A percentile compares a stretch with the other conserved stretches of the same genome.
These are phyloP conservation scores for Xestia xanthographa DNA, from an alignment of 2,888 invertebrate genomes.

Conservation along the genomic window DNA sequence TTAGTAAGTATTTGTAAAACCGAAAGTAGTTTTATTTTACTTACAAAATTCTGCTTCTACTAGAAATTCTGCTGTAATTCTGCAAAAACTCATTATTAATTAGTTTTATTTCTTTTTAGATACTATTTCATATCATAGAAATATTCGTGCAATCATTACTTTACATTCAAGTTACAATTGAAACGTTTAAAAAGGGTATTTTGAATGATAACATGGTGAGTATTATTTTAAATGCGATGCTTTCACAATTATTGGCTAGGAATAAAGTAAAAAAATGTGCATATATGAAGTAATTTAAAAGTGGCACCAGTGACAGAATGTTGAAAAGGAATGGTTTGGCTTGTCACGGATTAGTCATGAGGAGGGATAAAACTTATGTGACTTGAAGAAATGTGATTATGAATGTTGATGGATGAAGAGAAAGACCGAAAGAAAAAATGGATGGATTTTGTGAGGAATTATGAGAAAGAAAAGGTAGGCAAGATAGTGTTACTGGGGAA, in stretches of 20 bases:
- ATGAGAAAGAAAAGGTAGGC: neutral
- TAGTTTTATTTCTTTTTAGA: slow-evolving; percentile 9
- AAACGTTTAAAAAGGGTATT: slow-evolving; percentile 6
- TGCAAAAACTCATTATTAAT: neutral
- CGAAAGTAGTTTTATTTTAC: too few species aligned
- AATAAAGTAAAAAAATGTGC: neutral
- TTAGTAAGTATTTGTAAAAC: slow-evolving; percentile 24
- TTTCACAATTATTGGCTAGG: neutral
- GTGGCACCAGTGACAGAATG: neutral
- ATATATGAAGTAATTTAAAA: neutral
- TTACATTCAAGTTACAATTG: slow-evolving; percentile 27
- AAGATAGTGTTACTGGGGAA: neutral
- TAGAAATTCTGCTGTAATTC: neutral
- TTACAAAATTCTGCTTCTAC: neutral
- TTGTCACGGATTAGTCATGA: neutral
- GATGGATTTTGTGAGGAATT: neutral
- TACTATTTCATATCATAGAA: slow-evolving; percentile 3
- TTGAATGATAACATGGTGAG: neutral
- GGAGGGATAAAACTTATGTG: neutral
- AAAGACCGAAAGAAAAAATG: too few species aligned
- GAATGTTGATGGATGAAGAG: neutral
- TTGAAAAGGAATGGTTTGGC: neutral
- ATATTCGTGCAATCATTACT: neutral
- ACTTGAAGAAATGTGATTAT: neutral
- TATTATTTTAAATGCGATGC: neutral